Conservation (phyloP, 2,797 vertebrate species). For the Gephyroberyx darwinii region DNA sequence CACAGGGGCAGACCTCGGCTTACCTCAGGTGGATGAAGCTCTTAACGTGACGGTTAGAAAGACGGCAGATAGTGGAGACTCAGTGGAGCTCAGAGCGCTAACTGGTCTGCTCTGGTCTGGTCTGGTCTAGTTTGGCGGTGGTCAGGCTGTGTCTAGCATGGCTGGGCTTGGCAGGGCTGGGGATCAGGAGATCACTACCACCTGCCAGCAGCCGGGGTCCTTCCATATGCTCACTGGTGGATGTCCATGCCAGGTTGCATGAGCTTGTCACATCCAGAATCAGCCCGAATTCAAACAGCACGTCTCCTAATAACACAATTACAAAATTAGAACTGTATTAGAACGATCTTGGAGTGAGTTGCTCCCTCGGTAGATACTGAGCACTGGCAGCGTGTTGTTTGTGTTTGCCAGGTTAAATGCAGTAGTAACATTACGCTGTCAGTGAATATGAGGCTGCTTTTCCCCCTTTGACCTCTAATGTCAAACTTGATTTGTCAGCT, state of each 20-base stretch:
- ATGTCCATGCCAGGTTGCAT: slow-evolving; percentile 61
- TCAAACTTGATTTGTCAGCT: slow-evolving; percentile 78
- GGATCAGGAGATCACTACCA: slow-evolving; percentile 75
- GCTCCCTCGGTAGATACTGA: slow-evolving; percentile 48
- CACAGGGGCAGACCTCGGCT: slow-evolving; percentile 44
- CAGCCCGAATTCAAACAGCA: slow-evolving; percentile 55
- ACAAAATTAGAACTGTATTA: slow-evolving; percentile 43
- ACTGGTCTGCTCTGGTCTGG: slow-evolving; percentile 67
- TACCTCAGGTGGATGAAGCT: slow-evolving; percentile 60
- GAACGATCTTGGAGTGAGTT: slow-evolving; percentile 41
- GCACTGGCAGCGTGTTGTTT: slow-evolving; percentile 62
- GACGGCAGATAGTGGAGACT: slow-evolving; percentile 29
- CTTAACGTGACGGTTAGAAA: slow-evolving; percentile 37
- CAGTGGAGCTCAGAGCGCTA: slow-evolving; percentile 42
- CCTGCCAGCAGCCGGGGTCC: slow-evolving; percentile 77
- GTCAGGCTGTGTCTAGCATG: slow-evolving; percentile 75
- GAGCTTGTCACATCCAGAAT: slow-evolving; percentile 69
- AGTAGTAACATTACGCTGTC: slow-evolving; percentile 58
- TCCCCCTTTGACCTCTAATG: slow-evolving; percentile 72
- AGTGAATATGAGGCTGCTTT: slow-evolving; percentile 62
- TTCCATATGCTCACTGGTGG: slow-evolving; percentile 78
- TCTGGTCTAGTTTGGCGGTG: slow-evolving; percentile 69
- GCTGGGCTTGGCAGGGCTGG: slow-evolving; percentile 72
- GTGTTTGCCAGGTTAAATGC: slow-evolving; percentile 57
- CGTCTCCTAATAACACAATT: slow-evolving; percentile 52